These are phyloP conservation scores for Caenorhabditis sulstoni DNA, from an alignment of 2,888 invertebrate species.

Conservation along the genomic window DNA sequence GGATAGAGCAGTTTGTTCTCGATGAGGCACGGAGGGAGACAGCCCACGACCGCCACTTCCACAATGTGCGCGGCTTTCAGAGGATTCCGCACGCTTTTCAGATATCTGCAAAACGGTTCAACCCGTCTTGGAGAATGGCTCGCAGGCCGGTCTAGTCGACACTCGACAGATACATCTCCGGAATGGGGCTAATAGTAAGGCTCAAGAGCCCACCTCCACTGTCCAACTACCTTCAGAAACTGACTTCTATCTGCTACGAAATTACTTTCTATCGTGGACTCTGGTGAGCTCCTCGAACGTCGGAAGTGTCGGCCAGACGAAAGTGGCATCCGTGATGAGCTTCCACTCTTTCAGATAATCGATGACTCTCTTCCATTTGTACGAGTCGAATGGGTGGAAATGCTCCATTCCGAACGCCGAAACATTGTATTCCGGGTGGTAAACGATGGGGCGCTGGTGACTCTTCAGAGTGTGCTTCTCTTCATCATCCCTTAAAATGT, in stretches of 20 bases:
- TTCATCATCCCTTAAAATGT: slow-evolving; percentile 21
- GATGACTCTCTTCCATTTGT: slow-evolving; percentile 89
- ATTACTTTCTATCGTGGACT: slow-evolving; percentile 86
- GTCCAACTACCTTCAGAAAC: too few species aligned
- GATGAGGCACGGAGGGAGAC: slow-evolving; percentile 45
- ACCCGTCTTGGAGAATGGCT: too few species aligned
- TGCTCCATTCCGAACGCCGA: slow-evolving; percentile 89
- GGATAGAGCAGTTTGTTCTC: slow-evolving; percentile 45
- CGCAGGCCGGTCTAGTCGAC: too few species aligned
- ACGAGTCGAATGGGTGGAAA: slow-evolving; percentile 91
- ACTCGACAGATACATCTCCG: too few species aligned
- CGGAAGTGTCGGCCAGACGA: slow-evolving; percentile 87
- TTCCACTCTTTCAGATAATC: slow-evolving; percentile 83
- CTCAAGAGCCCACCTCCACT: too few species aligned
- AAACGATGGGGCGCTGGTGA: slow-evolving; percentile 85
- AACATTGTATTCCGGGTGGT: slow-evolving; percentile 88
- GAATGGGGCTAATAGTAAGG: too few species aligned
- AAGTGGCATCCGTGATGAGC: slow-evolving; percentile 84
- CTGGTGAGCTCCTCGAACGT: slow-evolving; percentile 86
- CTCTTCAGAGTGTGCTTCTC: slow-evolving; percentile 12
- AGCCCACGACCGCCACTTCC: slow-evolving; percentile 32
- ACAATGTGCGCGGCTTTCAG: slow-evolving; percentile 53
- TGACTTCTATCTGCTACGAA: background rate
- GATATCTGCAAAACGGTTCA: slow-evolving; percentile 33
- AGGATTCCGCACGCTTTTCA: slow-evolving; percentile 35